Evolutionary conservation across 2,113 vertebrate species (phyloP), one percentile per base, ranked within the genome.

Genomic region (Paralichthys olivaceus): DNA sequence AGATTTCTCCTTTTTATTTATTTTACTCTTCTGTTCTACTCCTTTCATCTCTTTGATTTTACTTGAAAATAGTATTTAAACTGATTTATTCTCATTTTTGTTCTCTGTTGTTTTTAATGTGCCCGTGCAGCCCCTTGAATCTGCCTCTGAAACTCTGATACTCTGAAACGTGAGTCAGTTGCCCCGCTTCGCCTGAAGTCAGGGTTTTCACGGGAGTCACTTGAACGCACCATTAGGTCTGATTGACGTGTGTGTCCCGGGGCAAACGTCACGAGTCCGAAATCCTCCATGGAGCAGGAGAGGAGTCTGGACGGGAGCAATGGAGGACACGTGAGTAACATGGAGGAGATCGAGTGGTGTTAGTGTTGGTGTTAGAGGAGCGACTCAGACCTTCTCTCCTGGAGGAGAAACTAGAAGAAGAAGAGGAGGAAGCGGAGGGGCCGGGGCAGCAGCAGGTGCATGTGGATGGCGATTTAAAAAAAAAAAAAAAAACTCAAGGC

Each of bases 241-340:
- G 80, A 85, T 83, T 79, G 81, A 86, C 85, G 87, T 83, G 69
- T 14, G n/a, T 64, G 88, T 82, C 86, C 88, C 67, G 84, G 79
- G 80, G 25, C 43, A 54, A 51, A 69, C 87, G 56, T 82, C 61
- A 79, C 76, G 20, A 67, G 59, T 58, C 40, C 22, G 15, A 74
- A 81, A 79, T 77, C 77, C 73, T 75, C 69, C 58, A 34, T 0
- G 74, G 75, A 72, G 47, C 9, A 19, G 29, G 11, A 23, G 19
- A 26, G 2, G 11, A 15, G 45, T 15, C 45, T 17, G 45, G 45
- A 49, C 45, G 19, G 45, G 19, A 19, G 17, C 23, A 56, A 14
- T 26, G 25, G 34, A 25, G 1, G 20, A 57, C n/a, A 4, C 5
- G n/a, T 49, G 37, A n/a, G 2, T 2, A 6, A 4, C 37, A 2